Evolutionary conservation across 2,113 vertebrate genomes (phyloP).

Genomic region (Pionites leucogaster): DNA sequence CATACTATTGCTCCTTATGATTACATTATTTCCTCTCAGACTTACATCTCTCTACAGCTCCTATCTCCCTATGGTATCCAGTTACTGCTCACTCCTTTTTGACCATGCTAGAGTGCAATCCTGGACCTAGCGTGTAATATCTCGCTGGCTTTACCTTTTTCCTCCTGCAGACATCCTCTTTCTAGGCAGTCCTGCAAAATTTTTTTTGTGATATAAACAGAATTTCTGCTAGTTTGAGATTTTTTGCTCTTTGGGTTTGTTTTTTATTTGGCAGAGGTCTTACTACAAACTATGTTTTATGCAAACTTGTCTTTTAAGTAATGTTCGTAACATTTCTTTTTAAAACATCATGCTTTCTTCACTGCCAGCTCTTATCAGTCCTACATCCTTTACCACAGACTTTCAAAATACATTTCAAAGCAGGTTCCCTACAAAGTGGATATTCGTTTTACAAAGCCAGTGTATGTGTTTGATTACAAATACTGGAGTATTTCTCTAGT

Average conservation of each 20-base stretch:
- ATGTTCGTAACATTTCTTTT: not conserved
- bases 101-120: not conserved
- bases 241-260: not conserved
- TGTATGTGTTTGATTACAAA: not conserved
- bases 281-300: not conserved
- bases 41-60: not conserved
- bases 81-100: not conserved
- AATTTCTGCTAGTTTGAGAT: not conserved
- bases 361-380: not conserved
- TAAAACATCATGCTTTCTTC: not conserved
- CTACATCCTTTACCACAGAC: not conserved
- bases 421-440: not conserved
- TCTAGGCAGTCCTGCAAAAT: not conserved
- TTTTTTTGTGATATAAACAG: not conserved
- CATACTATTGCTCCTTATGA: not conserved
- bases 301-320: not conserved
- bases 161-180: not conserved
- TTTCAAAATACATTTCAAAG: not conserved
- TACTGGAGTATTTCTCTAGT: constrained; percentile 15
- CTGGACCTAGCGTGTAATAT: not conserved
- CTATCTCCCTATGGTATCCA: not conserved
- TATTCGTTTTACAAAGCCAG: not conserved
- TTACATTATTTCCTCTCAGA: not conserved
- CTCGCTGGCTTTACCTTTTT: not conserved
- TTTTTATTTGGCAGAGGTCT: not conserved